phyloP scores from a whole-genome alignment of 2,113 vertebrate species.

The Chloropsis hardwickii region DNA sequence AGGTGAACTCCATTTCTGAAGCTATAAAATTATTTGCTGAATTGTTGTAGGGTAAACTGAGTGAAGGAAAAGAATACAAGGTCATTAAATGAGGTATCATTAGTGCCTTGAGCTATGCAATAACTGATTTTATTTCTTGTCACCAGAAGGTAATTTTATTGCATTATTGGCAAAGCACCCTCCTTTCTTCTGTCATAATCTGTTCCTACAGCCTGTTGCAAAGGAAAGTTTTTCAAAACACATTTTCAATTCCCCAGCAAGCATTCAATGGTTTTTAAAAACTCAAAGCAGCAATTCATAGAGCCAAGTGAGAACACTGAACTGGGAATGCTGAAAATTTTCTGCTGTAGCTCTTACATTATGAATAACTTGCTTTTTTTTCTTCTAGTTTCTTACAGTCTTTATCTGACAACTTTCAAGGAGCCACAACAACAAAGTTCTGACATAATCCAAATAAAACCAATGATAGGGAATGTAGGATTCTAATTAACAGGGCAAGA shows the following conservation, averaged over 20 bases:
- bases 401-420: neutral
- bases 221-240: neutral
- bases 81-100: neutral
- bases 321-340: neutral
- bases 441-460: neutral
- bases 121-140: neutral
- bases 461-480: neutral
- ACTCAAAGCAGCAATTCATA: rapidly evolving
- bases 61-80: neutral
- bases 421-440: neutral
- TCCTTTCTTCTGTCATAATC: neutral
- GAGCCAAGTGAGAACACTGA: neutral
- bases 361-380: neutral
- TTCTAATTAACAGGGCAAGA: neutral
- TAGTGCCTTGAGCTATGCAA: neutral
- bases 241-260: neutral
- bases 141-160: neutral
- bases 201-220: neutral
- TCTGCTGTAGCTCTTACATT: neutral
- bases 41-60: neutral
- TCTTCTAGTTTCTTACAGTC: neutral
- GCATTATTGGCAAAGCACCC: neutral
- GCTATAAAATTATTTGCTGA: neutral
- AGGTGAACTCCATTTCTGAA: neutral
- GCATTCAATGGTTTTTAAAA: neutral